phyloP scores from a whole-genome alignment of 2,797 vertebrate genomes.

The Carcharodon carcharias region DNA sequence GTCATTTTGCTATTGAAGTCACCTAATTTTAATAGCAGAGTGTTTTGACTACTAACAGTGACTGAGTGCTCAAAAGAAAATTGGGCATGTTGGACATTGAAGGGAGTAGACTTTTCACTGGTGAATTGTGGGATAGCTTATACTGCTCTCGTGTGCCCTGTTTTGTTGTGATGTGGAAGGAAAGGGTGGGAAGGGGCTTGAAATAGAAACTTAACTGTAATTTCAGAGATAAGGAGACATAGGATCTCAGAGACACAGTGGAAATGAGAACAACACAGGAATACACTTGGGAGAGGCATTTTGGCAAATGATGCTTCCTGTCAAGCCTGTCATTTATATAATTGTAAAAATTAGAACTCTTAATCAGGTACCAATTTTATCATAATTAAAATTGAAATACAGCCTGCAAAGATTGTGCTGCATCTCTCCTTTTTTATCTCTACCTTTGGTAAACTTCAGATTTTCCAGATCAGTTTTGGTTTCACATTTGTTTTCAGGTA shows the following conservation, averaged over 20 bases:
- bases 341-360: not conserved
- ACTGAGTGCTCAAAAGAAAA: not conserved
- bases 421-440: not conserved
- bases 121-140: not conserved
- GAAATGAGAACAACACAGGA: not conserved
- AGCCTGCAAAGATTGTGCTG: not conserved
- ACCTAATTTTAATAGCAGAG: not conserved
- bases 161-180: conserved; percentile 20
- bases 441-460: not conserved
- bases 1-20: not conserved
- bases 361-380: not conserved
- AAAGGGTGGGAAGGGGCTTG: not conserved
- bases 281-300: not conserved
- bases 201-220: not conserved
- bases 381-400: not conserved
- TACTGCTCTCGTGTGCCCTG: not conserved
- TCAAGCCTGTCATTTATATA: not conserved
- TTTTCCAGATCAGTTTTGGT: not conserved
- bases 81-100: not conserved
- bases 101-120: not conserved
- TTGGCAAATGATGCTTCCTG: not conserved
- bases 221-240: not conserved
- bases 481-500: not conserved
- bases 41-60: not conserved
- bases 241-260: not conserved